These are phyloP conservation scores for Trematocara unimaculatum DNA, from an alignment of 2,113 vertebrate genomes.

Conservation along the genomic window DNA sequence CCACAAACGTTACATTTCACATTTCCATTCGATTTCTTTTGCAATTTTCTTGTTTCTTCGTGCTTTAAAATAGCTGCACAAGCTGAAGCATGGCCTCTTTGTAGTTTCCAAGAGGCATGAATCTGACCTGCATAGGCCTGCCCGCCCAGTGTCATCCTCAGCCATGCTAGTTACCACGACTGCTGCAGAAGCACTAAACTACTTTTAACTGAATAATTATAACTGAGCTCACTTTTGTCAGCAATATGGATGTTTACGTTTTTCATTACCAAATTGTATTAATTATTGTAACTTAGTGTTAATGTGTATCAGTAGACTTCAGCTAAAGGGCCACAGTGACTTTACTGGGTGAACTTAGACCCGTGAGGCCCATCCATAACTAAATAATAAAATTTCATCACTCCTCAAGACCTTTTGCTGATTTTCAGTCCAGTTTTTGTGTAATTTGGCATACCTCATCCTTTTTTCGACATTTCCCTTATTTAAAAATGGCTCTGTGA, in stretches of 20 bases:
- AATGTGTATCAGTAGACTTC: neutral
- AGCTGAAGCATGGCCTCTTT: neutral
- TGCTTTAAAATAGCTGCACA: neutral
- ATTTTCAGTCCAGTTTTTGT: neutral
- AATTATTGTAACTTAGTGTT: neutral
- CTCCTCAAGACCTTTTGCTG: neutral
- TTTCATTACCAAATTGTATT: neutral
- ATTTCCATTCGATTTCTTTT: too few species aligned
- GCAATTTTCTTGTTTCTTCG: too few species aligned
- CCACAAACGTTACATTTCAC: too few species aligned
- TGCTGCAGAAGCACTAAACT: neutral
- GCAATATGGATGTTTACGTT: neutral
- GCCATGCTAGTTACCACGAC: neutral
- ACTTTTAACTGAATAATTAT: neutral
- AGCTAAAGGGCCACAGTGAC: neutral
- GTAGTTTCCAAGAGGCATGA: neutral
- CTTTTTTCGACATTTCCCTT: neutral
- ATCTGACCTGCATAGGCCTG: accelerated
- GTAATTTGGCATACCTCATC: neutral
- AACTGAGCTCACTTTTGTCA: neutral
- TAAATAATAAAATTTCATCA: neutral
- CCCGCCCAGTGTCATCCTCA: neutral
- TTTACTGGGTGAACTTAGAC: neutral
- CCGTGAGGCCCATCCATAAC: neutral
- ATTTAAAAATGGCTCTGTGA: neutral